A percentile compares a stretch with the other conserved stretches of the same genome.
Conservation (phyloP, 2,113 vertebrate species). For the Atrichornis clamosus region DNA sequence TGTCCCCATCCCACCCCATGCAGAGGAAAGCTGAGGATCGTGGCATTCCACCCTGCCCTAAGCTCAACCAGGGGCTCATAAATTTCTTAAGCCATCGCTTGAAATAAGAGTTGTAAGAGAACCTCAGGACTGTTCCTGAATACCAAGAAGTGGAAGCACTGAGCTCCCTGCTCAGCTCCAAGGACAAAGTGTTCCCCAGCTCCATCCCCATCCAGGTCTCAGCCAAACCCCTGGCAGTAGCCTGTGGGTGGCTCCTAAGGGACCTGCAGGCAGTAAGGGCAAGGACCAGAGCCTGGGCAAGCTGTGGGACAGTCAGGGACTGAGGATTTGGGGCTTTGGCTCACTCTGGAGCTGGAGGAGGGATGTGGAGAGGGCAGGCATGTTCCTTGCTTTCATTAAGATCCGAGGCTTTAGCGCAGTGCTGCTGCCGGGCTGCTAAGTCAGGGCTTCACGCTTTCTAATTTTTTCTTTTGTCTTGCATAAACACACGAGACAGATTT, state of each 20-base stretch:
- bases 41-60: not conserved
- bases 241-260: not conserved
- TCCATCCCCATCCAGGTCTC: not conserved
- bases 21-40: not conserved
- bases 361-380: not conserved
- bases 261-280: not conserved
- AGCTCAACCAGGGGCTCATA: not conserved
- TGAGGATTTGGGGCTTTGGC: accelerated
- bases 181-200: not conserved
- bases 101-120: not conserved
- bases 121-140: not conserved
- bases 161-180: not conserved
- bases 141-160: not conserved
- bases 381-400: not conserved
- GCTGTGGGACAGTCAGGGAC: accelerated
- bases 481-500: constrained; percentile 34
- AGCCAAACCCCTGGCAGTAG: not conserved
- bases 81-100: not conserved
- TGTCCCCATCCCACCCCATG: not conserved
- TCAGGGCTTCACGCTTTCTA: constrained; percentile 44
- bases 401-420: not conserved
- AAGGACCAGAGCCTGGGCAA: not conserved
- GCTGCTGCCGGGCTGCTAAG: constrained; percentile 30
- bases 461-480: constrained; percentile 56
- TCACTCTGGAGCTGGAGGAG: not conserved